Conservation (phyloP, 2,797 vertebrate species). For the Cheirogaleus major region DNA sequence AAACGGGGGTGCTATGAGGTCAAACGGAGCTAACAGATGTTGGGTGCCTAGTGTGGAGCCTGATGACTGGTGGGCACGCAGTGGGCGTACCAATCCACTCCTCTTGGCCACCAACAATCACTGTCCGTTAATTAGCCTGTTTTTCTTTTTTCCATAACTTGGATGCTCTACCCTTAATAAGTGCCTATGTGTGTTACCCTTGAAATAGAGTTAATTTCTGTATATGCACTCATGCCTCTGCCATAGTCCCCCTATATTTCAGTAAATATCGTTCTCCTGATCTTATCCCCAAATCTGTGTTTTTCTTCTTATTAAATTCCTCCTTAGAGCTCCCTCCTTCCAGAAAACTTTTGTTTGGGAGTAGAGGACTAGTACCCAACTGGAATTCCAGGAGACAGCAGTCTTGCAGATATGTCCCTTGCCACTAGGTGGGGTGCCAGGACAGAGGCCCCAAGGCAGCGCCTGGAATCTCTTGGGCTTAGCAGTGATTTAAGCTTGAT, state of each 20-base stretch:
- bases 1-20: not conserved
- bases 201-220: not conserved
- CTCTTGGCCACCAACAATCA: not conserved
- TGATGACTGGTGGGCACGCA: not conserved
- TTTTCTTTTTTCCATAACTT: not conserved
- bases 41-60: not conserved
- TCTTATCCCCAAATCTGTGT: not conserved
- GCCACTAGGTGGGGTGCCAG: constrained; percentile 38
- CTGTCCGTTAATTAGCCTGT: not conserved
- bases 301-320: not conserved
- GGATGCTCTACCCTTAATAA: not conserved
- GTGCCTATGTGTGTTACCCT: not conserved
- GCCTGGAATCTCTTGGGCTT: not conserved
- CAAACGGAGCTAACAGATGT: not conserved
- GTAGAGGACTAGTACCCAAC: not conserved
- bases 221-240: not conserved
- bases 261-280: not conserved
- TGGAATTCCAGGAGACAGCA: not conserved
- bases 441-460: not conserved
- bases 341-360: not conserved
- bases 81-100: not conserved
- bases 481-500: not conserved
- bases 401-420: not conserved
- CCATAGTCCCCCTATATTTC: not conserved
- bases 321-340: not conserved